These are phyloP conservation scores for Synanthedon tipuliformis DNA, from an alignment of 2,888 invertebrate genomes.

Conservation along the genomic window DNA sequence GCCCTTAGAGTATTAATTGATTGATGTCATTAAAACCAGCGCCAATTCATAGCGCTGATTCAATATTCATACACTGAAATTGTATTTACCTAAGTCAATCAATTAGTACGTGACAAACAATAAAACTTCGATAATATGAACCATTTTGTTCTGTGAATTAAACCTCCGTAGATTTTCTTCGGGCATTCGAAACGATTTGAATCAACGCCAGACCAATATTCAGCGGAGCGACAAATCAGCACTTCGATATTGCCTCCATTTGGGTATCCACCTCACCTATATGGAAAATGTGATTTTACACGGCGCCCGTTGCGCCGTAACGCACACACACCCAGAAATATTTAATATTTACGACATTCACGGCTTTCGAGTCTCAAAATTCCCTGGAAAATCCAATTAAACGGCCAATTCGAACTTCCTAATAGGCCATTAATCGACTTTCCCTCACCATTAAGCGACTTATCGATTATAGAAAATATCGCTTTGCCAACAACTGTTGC, in stretches of 20 bases:
- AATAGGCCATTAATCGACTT: slow-evolving; percentile 35
- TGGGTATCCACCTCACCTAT: slow-evolving; percentile 55
- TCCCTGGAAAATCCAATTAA: slow-evolving; percentile 27
- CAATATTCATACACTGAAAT: too few relatives aligned
- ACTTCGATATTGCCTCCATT: slow-evolving; percentile 68
- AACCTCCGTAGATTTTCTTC: slow-evolving; percentile 12
- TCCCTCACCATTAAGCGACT: slow-evolving; percentile 16
- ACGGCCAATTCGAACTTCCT: slow-evolving; percentile 33
- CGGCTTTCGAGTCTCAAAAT: slow-evolving; percentile 18
- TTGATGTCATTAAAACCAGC: too few relatives aligned
- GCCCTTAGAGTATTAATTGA: too few relatives aligned
- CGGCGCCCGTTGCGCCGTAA: slow-evolving; percentile 17
- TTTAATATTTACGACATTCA: slow-evolving; percentile 27
- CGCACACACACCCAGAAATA: slow-evolving; percentile 6
- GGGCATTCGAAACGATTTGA: slow-evolving; percentile 48
- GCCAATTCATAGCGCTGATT: too few relatives aligned
- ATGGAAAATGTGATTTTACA: slow-evolving; percentile 59
- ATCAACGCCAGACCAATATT: slow-evolving; percentile 64
- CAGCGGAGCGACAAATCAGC: slow-evolving; percentile 65
- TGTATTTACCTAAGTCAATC: too few relatives aligned
- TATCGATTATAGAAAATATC: slow-evolving; percentile 18
- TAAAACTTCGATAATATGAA: neutral
- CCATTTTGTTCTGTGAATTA: slow-evolving; percentile 30
- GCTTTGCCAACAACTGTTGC: slow-evolving; percentile 12
- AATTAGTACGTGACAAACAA: neutral